Base-by-base conservation (phyloP, 2,113 vertebrate species). In the Okapia johnstoni region DNA sequence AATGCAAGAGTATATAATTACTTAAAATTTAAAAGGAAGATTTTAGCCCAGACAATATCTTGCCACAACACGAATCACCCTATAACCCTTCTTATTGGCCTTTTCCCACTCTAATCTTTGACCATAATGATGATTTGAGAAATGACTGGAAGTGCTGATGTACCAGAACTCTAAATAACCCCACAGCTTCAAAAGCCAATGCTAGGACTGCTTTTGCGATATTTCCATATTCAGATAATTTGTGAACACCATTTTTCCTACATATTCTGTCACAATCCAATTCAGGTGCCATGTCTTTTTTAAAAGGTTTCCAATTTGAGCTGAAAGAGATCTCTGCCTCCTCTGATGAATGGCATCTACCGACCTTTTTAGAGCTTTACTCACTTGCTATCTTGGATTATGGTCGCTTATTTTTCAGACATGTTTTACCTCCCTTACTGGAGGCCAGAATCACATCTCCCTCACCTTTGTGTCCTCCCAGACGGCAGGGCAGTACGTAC, bases 291-390 rank as follows among this genome's bases (percentile, higher is more conserved):
- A 19, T 16, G 6, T 80, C 70, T 95, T 92, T 93, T 93, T 85
- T 81, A 76, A 79, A 93, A 95, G 88, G 21, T 95, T 81, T 90
- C 36, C 50, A 50, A 25, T 94, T 90, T 76, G 21, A 92, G 15
- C 36, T 77, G 55, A 93, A 93, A 88, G 92, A 93, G 86, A 96
- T 48, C 94, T 92, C 87, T 88, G 63, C 48, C 48, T 96, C 80
- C 70, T 70, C 79, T 48, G 83, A 89, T 10, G 15, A 91, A 89
- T 92, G 96, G 21, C 88, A 66, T 90, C 95, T 97, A 88, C 63
- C 1, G 7, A 80, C 77, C 21, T 61, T 58, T 89, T 23, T 14
- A 79, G 83, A 70, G 50, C 23, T 57, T 84, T 58, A 17, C 50
- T 76, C 2, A 5, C 57, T 66, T 58, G 48, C 81, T 85, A 10